Conservation (phyloP, 2,113 vertebrate species). For the Platichthys stellatus region DNA sequence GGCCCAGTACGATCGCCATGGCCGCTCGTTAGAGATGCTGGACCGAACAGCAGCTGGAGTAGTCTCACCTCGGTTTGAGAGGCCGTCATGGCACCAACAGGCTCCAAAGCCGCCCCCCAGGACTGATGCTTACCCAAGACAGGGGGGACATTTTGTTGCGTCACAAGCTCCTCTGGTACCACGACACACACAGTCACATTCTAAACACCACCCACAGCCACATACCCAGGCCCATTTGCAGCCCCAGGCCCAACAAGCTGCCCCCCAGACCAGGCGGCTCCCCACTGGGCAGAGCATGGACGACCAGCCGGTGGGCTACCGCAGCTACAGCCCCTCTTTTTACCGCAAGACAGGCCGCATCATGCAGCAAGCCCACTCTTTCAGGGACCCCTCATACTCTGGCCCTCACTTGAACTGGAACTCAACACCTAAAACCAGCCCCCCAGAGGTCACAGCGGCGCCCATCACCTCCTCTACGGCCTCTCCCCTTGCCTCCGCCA, state of each 20-base stretch:
- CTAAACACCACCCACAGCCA: slow-evolving; percentile 59
- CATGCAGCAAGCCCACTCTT: slow-evolving; percentile 91
- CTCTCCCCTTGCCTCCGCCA: slow-evolving; percentile 46
- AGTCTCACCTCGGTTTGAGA: slow-evolving; percentile 81
- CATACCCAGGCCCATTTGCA: slow-evolving; percentile 47
- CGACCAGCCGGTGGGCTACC: slow-evolving; percentile 88
- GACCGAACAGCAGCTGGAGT: slow-evolving; percentile 79
- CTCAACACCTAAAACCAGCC: slow-evolving; percentile 75
- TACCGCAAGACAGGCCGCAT: slow-evolving; percentile 93
- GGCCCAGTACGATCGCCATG: slow-evolving; percentile 78
- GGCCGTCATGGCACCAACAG: slow-evolving; percentile 75
- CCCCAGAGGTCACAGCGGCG: slow-evolving; percentile 64
- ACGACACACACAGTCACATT: slow-evolving; percentile 62
- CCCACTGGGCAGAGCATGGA: slow-evolving; percentile 84
- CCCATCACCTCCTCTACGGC: slow-evolving; percentile 42
- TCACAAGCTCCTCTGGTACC: slow-evolving; percentile 44
- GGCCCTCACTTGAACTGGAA: slow-evolving; percentile 87
- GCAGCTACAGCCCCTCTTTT: slow-evolving; percentile 97
- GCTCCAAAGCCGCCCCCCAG: slow-evolving; percentile 68
- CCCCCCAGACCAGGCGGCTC: slow-evolving; percentile 77
- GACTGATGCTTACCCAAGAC: slow-evolving; percentile 69
- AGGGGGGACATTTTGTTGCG: slow-evolving; percentile 53
- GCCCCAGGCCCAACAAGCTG: slow-evolving; percentile 59
- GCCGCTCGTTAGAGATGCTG: slow-evolving; percentile 88
- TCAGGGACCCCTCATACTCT: slow-evolving; percentile 90